Percentiles rank a stretch among this genome's conserved stretches.
phyloP scores from a whole-genome alignment of 2,797 vertebrate species.

The Phalanger gymnotis region DNA sequence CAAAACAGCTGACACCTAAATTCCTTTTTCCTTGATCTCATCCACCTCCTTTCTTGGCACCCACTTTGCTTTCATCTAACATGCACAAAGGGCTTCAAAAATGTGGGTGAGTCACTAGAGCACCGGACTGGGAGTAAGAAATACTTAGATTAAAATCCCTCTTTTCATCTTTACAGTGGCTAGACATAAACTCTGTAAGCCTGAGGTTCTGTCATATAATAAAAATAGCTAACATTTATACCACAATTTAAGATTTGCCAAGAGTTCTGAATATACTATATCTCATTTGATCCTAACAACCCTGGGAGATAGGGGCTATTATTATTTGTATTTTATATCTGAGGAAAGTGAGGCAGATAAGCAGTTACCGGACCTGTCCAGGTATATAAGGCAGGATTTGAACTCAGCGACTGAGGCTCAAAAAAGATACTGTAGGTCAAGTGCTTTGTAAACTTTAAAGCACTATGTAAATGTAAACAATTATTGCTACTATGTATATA shows the following conservation, averaged over 20 bases:
- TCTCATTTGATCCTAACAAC: not conserved
- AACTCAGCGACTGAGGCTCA: not conserved
- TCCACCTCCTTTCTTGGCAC: not conserved
- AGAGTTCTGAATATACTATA: not conserved
- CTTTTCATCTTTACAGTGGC: not conserved
- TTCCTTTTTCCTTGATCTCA: not conserved
- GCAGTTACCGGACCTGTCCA: not conserved
- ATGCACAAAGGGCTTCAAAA: not conserved
- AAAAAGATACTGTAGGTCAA: not conserved
- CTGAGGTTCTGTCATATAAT: not conserved
- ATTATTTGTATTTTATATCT: not conserved
- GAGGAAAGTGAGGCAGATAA: not conserved
- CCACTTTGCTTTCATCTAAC: not conserved
- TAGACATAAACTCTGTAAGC: not conserved
- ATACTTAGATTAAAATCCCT: not conserved
- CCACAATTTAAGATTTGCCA: not conserved
- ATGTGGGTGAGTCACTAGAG: not conserved
- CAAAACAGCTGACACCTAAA: slow-evolving; percentile 3
- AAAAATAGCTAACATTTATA: not conserved
- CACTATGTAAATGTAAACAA: not conserved
- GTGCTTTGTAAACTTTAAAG: not conserved
- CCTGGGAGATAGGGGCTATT: not conserved
- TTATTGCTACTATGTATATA: not conserved
- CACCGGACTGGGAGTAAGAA: not conserved
- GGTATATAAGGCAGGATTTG: not conserved